Percentiles rank a stretch among this genome's conserved stretches.
These are phyloP conservation scores for Augochlora pura DNA, from an alignment of 1,140 invertebrate genomes.

Conservation along the genomic window DNA sequence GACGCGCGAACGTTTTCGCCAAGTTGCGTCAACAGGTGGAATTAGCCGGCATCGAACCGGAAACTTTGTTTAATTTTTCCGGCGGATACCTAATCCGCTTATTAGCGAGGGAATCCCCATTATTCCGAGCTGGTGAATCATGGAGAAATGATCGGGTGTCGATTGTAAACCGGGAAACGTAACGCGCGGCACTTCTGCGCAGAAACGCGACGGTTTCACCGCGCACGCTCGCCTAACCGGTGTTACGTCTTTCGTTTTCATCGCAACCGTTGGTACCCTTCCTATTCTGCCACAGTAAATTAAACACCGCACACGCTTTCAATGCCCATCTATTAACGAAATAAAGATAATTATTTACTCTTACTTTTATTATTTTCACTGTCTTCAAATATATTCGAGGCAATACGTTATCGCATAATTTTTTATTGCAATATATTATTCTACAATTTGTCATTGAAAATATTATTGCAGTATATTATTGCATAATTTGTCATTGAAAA, in stretches of 20 bases:
- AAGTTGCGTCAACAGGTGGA: constrained; percentile 36
- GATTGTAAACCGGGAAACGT: background rate
- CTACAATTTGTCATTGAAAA: too few relatives aligned
- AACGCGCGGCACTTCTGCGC: background rate
- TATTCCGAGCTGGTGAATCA: background rate
- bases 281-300: too few relatives aligned
- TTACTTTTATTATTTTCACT: too few relatives aligned
- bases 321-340: too few relatives aligned
- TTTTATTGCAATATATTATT: too few relatives aligned
- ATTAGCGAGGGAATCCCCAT: background rate
- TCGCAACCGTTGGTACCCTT: background rate
- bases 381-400: too few relatives aligned
- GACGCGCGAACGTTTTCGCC: constrained; percentile 21
- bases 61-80: constrained; percentile 8
- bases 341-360: too few relatives aligned
- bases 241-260: background rate
- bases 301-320: too few relatives aligned
- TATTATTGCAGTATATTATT: too few relatives aligned
- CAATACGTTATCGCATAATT: too few relatives aligned
- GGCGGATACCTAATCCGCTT: background rate
- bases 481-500: too few relatives aligned
- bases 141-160: background rate
- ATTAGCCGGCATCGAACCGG: constrained; percentile 36
- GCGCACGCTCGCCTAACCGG: background rate
- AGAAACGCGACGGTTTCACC: background rate